Percentiles rank a stretch among this genome's conserved stretches.
phyloP scores from a whole-genome alignment of 2,888 invertebrate genomes.

The Tigriopus californicus region DNA sequence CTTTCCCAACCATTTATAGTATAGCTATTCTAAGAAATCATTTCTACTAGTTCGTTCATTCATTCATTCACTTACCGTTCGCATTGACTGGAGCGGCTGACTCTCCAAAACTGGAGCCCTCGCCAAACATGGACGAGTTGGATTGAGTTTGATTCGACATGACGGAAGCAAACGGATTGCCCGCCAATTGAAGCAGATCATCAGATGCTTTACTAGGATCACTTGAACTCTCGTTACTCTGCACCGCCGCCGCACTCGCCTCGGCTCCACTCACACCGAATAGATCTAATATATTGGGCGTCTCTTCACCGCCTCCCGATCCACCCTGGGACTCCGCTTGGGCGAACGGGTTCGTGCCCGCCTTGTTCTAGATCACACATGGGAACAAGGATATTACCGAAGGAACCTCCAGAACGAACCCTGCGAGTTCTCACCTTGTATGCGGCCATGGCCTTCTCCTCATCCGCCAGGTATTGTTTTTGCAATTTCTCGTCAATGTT shows the following conservation, averaged over 20 bases:
- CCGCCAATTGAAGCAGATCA: constrained; percentile 57
- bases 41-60: no score
- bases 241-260: neutral
- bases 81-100: no score
- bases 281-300: constrained; percentile 44
- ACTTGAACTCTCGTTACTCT: constrained; percentile 21
- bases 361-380: constrained; percentile 20
- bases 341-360: constrained; percentile 68
- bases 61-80: no score
- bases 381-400: neutral
- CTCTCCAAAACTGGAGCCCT: no score
- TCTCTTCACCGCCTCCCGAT: constrained; percentile 20
- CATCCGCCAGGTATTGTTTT: constrained; percentile 76
- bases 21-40: no score
- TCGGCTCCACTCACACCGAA: constrained; percentile 35
- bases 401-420: constrained; percentile 6
- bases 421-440: constrained; percentile 48
- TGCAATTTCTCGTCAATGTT: constrained; percentile 63
- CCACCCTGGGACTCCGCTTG: constrained; percentile 32
- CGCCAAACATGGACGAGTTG: no score
- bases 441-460: constrained; percentile 86
- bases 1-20: no score
- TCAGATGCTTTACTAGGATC: constrained; percentile 49
- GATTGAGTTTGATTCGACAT: constrained; percentile 20
- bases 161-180: constrained; percentile 61